Percentiles rank a stretch among this genome's conserved stretches.
phyloP scores from a whole-genome alignment of 2,797 vertebrate genomes.

The Chelmon rostratus region DNA sequence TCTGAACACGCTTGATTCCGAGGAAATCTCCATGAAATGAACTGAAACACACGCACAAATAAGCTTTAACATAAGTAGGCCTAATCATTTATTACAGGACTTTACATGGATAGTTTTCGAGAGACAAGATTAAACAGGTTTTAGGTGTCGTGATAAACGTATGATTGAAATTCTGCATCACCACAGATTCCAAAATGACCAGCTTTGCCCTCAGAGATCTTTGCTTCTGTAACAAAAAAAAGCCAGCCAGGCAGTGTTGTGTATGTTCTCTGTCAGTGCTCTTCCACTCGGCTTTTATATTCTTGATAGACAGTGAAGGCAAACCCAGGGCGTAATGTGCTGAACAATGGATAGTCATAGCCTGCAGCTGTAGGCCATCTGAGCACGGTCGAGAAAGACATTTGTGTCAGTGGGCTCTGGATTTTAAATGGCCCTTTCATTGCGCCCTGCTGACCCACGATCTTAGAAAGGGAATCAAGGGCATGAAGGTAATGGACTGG shows the following conservation, averaged over 20 bases:
- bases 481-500: conserved; percentile 45
- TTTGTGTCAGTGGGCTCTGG: conserved; percentile 68
- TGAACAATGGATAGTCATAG: conserved; percentile 50
- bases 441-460: conserved; percentile 60
- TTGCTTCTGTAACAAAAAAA: not conserved
- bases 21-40: not conserved
- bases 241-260: not conserved
- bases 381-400: conserved; percentile 43
- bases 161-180: not conserved
- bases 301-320: conserved; percentile 43
- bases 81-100: not conserved
- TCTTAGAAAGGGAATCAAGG: conserved; percentile 50
- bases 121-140: not conserved
- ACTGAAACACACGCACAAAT: not conserved
- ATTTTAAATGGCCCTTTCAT: conserved; percentile 70
- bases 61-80: not conserved
- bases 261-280: conserved; percentile 14
- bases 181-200: not conserved
- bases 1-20: not conserved
- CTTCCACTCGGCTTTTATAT: conserved; percentile 27
- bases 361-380: conserved; percentile 78
- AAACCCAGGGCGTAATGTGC: conserved; percentile 25
- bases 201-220: not conserved
- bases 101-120: not conserved
- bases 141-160: not conserved